Evolutionary conservation across 2,113 vertebrate species (phyloP), one percentile per base, ranked within the genome.

Genomic region (Gasterosteus aculeatus): DNA sequence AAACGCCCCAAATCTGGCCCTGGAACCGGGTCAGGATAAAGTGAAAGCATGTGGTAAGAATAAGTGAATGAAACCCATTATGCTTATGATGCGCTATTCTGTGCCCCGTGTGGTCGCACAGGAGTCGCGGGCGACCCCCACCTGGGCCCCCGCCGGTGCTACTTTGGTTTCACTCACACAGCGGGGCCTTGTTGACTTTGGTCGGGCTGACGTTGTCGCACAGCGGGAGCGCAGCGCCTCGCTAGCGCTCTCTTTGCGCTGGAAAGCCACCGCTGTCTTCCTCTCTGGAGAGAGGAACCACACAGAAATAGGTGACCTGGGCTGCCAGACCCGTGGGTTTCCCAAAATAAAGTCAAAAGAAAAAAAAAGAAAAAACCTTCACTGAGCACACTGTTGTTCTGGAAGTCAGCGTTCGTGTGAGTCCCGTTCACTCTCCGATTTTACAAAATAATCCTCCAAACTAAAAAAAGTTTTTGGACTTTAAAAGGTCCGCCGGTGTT

Each of bases 161-260:
- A 64, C 77, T 77, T 76, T 64, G 54, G 83, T 86, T 87, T 69
- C 82, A 72, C 77, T 77, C 78, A 65, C 82, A 75, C 85, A 71
- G 86, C 7, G 1, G 82, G 22, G 75, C 58, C 76, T 58, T 91
- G 85, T 93, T 89, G 86, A 78, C 72, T 90, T 91, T 93, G 87
- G 85, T 87, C 26, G 56, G 75, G 7, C 86, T 69, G 75, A 72
- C 72, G 83, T 80, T 84, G 88, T 87, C 42, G 10, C 91, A 41
- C 87, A 74, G 87, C 69, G 14, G 85, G 87, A 33, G 57, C 29
- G 1, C 77, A 59, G 71, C 35, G 72, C 75, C 78, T 78, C 3
- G 51, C 61, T 53, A 15, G 69, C 14, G 18, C 86, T 88, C 81
- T 73, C 78, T 91, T 82, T 39, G 35, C 66, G 77, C 33, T 86